Evolutionary conservation across 1,140 invertebrate species (phyloP).

Genomic region (Thereuonema tuberculata): DNA sequence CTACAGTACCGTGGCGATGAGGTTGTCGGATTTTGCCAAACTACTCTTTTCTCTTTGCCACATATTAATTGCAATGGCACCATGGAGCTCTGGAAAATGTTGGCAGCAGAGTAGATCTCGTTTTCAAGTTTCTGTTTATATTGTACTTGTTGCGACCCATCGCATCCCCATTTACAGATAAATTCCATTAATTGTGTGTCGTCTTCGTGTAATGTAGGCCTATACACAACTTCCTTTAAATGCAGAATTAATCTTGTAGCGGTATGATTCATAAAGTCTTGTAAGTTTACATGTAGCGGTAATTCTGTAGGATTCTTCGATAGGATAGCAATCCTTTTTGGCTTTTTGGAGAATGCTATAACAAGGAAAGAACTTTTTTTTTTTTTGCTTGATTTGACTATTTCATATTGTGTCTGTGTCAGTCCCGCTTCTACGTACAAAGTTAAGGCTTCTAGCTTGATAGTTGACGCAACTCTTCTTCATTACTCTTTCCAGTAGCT

Average conservation of each 20-base stretch:
- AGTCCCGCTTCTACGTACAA: not conserved
- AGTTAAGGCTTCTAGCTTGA: not conserved
- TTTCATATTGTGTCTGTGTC: not conserved
- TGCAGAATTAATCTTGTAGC: not conserved
- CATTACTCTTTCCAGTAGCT: not conserved
- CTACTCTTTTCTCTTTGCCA: too few relatives aligned
- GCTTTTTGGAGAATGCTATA: not conserved
- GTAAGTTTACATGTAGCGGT: not conserved
- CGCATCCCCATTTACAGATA: too few relatives aligned
- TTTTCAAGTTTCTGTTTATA: too few relatives aligned
- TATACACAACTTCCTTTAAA: not conserved
- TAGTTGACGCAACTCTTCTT: not conserved
- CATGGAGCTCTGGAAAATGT: too few relatives aligned
- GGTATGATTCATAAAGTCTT: not conserved
- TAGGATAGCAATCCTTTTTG: not conserved
- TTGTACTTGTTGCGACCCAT: too few relatives aligned
- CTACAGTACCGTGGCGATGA: too few relatives aligned
- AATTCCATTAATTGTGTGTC: too few relatives aligned
- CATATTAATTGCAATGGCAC: too few relatives aligned
- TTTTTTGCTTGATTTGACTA: not conserved
- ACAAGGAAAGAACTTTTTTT: not conserved
- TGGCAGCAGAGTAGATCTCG: too few relatives aligned
- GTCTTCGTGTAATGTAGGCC: too few relatives aligned
- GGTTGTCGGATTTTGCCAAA: too few relatives aligned
- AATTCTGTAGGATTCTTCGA: not conserved